Percentiles rank a stretch among this genome's conserved stretches.
These are phyloP conservation scores for Ceraclea dissimilis DNA, from an alignment of 2,888 invertebrate species.

Conservation along the genomic window DNA sequence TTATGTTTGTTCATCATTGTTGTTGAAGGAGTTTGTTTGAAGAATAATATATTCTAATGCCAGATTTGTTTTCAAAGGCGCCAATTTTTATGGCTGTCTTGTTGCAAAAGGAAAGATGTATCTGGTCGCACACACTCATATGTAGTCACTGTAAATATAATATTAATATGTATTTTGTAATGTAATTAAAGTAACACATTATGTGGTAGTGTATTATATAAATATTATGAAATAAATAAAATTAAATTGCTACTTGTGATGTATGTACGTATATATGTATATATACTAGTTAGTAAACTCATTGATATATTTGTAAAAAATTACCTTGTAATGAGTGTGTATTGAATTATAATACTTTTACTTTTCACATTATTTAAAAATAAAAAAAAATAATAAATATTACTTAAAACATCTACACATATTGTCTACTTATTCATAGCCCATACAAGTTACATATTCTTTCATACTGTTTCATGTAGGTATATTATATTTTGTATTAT, in stretches of 20 bases:
- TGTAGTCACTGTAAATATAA: slow-evolving; percentile 1
- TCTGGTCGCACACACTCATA: neutral
- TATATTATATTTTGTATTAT: neutral
- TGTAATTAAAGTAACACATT: neutral
- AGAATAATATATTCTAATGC: neutral
- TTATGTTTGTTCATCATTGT: neutral
- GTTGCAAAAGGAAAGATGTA: too few species aligned
- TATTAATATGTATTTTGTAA: neutral
- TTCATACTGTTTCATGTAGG: neutral
- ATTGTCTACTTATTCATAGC: slow-evolving; percentile 3
- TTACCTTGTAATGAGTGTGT: slow-evolving; percentile 26
- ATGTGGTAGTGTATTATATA: neutral
- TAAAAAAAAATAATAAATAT: slow-evolving; percentile 24
- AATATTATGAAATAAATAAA: slow-evolving; percentile 30
- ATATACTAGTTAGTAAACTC: slow-evolving; percentile 24
- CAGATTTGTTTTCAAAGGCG: neutral
- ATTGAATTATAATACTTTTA: slow-evolving; percentile 25
- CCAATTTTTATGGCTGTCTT: too few species aligned
- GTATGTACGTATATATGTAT: slow-evolving; percentile 33
- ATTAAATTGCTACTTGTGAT: slow-evolving; percentile 37
- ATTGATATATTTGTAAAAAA: slow-evolving; percentile 24
- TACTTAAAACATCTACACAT: slow-evolving; percentile 20
- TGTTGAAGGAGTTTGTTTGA: neutral
- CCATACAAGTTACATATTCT: neutral
- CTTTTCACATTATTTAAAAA: slow-evolving; percentile 26